These are phyloP conservation scores for Asarcornis scutulata DNA, from an alignment of 2,113 vertebrate genomes.

Conservation along the genomic window DNA sequence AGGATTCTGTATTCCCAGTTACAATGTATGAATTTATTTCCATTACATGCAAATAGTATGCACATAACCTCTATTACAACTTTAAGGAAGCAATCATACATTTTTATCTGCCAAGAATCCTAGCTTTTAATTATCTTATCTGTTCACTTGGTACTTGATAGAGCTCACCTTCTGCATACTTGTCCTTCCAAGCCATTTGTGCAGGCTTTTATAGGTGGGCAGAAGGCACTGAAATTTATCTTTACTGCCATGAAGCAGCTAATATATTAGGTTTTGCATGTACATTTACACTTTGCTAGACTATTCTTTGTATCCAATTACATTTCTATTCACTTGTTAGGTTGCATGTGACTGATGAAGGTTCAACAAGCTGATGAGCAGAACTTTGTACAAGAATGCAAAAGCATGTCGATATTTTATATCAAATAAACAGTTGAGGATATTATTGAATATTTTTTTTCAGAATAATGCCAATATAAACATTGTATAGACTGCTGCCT, in stretches of 20 bases:
- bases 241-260: not conserved
- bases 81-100: not conserved
- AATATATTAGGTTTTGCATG: not conserved
- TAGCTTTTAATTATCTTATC: not conserved
- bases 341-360: not conserved
- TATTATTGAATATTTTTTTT: conserved; percentile 47
- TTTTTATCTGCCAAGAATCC: not conserved
- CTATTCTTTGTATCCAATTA: not conserved
- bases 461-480: not conserved
- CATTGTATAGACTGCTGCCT: not conserved
- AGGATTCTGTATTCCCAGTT: not conserved
- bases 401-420: conserved; percentile 24
- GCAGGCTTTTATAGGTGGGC: not conserved
- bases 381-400: not conserved
- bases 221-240: not conserved
- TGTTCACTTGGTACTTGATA: not conserved
- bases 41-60: not conserved
- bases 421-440: conserved; percentile 54
- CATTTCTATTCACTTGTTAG: not conserved
- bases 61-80: not conserved
- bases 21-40: not conserved
- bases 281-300: not conserved
- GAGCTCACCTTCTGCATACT: not conserved
- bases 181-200: not conserved
- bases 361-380: conserved; percentile 21